Base-by-base conservation (phyloP, 2,888 invertebrate genomes). In the Drosophila vallismaia region DNA sequence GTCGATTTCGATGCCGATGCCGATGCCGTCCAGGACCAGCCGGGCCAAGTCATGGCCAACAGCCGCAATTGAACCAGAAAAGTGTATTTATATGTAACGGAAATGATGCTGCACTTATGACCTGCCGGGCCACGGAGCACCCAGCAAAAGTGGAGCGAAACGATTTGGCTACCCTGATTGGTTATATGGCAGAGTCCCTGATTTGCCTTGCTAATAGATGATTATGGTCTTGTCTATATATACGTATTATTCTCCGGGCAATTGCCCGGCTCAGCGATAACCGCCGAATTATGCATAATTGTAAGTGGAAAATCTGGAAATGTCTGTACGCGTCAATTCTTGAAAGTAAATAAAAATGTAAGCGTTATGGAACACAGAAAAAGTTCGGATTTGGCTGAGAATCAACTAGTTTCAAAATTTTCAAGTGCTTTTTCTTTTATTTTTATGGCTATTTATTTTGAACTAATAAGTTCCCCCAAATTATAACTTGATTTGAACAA, bases 21-120 rank as follows among this genome's bases (percentile, higher is more conserved):
- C 36, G n/a, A n/a, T 10, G 4, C 36, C 26, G 29, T 53, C 78
- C 73, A 57, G 76, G 74, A n/a, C 36, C 36, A n/a, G 36, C 78
- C 73, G 57, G 76, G 74, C 74, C 80, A 64, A 83, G 80, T 80
- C 76, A 72, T 75, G 85, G 44, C 62, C 54, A 57, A 46, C 79
- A 62, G 77, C 63, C 77, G 74, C 82, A 82, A 85, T 82, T 75
- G 82, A 82, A 82, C 82, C 82, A 85, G 82, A 82, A 82, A 82
- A 85, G 83, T 84, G 86, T 86, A 79, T 84, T 80, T 84, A 86
- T 84, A 84, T 86, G 86, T 84, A 84, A 84, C 81, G 85, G 82
- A 82, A 84, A 85, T 85, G 85, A 85, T 85, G 75, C 79, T 85
- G 85, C 85, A 85, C 86, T 85, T 86, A 74, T 82, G 86, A 69